phyloP scores from a whole-genome alignment of 1,140 invertebrate species.

The Marisa cornuarietis region DNA sequence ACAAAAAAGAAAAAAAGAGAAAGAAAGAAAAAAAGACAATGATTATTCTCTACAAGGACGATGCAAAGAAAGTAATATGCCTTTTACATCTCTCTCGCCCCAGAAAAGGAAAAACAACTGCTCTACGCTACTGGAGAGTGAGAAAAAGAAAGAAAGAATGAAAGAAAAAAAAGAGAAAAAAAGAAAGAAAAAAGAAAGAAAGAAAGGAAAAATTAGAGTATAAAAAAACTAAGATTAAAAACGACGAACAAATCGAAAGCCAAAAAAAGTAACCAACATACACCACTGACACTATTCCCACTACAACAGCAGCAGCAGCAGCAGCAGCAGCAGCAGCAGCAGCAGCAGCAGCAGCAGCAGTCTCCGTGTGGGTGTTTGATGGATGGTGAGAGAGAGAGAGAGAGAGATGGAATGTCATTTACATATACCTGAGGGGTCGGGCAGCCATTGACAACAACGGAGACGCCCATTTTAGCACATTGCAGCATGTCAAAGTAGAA shows the following conservation, averaged over 20 bases:
- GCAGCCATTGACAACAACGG: conserved; percentile 78
- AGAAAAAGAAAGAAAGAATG: neutral
- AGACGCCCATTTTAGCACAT: conserved; percentile 66
- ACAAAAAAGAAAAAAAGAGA: neutral
- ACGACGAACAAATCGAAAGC: too few species aligned
- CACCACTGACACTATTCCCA: too few species aligned
- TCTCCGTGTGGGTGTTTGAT: neutral
- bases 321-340: too few species aligned
- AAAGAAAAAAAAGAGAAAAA: neutral
- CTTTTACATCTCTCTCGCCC: too few species aligned
- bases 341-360: neutral
- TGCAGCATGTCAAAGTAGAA: conserved; percentile 62
- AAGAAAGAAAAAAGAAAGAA: neutral
- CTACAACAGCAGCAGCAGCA: too few species aligned
- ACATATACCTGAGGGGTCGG: conserved; percentile 80
- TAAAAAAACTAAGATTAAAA: neutral
- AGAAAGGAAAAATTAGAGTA: neutral
- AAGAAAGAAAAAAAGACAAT: neutral
- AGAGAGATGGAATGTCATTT: neutral
- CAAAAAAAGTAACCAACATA: too few species aligned
- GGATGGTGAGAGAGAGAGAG: neutral
- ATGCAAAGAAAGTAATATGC: too few species aligned
- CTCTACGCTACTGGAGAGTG: neutral
- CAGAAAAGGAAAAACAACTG: too few species aligned
- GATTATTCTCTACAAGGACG: too few species aligned